Evolutionary conservation across 2,113 vertebrate genomes (phyloP).

Genomic region (Semicossyphus pulcher): DNA sequence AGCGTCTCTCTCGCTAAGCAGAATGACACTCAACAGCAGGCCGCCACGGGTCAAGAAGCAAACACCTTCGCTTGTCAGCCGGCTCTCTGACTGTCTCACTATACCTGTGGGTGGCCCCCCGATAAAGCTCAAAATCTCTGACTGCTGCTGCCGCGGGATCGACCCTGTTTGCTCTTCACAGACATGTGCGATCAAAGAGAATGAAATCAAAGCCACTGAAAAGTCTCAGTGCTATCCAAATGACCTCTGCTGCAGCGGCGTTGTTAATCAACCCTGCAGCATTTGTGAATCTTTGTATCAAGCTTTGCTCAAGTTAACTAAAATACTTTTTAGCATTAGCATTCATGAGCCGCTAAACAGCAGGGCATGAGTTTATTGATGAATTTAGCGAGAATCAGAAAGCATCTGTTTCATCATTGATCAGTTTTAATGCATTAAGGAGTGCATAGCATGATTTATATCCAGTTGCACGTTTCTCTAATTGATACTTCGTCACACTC

Average conservation of each 20-base stretch:
- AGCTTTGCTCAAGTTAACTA: not conserved
- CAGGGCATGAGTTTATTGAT: not conserved
- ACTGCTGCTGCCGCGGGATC: conserved; percentile 6
- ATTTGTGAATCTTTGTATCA: conserved; percentile 12
- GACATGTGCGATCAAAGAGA: conserved; percentile 34
- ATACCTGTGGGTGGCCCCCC: conserved; percentile 46
- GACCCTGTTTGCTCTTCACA: conserved; percentile 18
- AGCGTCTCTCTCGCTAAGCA: conserved; percentile 38
- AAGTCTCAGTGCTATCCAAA: conserved; percentile 2
- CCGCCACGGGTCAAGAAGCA: conserved; percentile 72
- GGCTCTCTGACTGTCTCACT: conserved; percentile 58
- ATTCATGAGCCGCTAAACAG: conserved; percentile 12
- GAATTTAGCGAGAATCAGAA: not conserved
- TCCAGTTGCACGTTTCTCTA: not conserved
- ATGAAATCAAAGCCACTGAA: conserved; percentile 29
- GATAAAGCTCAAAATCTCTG: conserved; percentile 31
- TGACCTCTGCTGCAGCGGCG: not conserved
- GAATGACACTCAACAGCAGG: conserved; percentile 58
- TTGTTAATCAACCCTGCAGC: conserved; percentile 23
- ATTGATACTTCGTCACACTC: not conserved
- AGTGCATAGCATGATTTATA: not conserved
- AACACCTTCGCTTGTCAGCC: conserved; percentile 72
- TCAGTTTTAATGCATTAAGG: conserved; percentile 1
- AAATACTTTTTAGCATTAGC: conserved; percentile 5
- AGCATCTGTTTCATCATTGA: not conserved